Conservation (phyloP, 1,140 invertebrate species). For the Trinorchestia longiramus region DNA sequence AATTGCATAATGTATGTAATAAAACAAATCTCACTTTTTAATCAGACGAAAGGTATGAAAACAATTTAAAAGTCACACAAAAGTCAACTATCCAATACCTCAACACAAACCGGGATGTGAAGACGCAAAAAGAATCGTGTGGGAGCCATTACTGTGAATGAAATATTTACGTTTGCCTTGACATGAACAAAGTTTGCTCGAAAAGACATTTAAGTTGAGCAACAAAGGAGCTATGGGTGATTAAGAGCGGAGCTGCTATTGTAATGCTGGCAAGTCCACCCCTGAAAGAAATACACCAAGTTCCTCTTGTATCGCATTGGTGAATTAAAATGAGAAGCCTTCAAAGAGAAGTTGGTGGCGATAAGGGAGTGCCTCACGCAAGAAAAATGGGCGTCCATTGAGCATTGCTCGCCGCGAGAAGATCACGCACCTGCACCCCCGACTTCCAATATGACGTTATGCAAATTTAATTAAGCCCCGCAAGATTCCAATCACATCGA, state of each 20-base stretch:
- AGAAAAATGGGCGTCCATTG: background rate
- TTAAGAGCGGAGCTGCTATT: background rate
- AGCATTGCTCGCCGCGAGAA: background rate
- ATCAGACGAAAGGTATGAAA: background rate
- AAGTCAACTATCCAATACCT: background rate
- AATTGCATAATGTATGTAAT: background rate
- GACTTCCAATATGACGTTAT: slow-evolving; percentile 35
- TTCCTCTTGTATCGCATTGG: background rate
- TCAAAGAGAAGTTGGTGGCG: background rate
- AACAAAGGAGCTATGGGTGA: background rate
- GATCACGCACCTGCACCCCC: background rate
- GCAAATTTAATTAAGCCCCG: slow-evolving; percentile 41
- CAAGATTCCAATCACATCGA: slow-evolving; percentile 39
- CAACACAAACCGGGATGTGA: background rate
- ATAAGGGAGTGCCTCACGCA: background rate
- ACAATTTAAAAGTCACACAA: background rate
- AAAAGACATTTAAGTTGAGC: background rate
- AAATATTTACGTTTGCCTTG: background rate
- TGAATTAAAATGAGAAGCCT: background rate
- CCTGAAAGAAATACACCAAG: background rate
- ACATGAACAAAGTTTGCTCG: background rate
- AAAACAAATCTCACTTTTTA: background rate
- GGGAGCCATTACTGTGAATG: background rate
- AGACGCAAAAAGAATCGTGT: background rate
- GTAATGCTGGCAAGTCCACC: background rate